Evolutionary conservation across 53 echinoderm and acorn worm species (phyloP), one percentile per base, ranked within the genome.

Genomic region (Echinometra lucunter): DNA sequence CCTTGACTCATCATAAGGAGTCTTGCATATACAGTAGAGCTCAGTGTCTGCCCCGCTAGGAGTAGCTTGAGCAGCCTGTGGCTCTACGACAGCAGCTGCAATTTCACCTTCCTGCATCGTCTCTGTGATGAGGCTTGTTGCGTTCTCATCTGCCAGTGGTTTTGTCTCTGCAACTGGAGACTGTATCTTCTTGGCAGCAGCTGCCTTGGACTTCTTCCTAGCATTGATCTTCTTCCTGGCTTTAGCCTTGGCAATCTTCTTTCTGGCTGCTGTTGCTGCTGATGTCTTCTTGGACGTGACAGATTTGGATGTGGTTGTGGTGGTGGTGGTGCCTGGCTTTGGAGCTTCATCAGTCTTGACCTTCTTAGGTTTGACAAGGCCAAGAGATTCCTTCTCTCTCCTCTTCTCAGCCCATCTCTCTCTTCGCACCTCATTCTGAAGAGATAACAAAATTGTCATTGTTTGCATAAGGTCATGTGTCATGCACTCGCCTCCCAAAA

Each of bases 11-110:
- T 99, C 97, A 87, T 99, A 99, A 49, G 97, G 96, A 30, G 96
- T 98, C 91, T 99, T 97, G 91, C 99, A 99, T 74, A 99, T 95
- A 91, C 99, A 99, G 95, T 97, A 99, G 74, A 98, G 95, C 27
- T 55, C 91, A 18, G 85, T 35, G 17, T 88, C 90, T 3, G 45
- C 89, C 12, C 58, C 95, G 4, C 45, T 92, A 9, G 78, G 23
- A 1, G 53, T 30, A 44, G 21, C 66, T 53, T 1, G 2, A 32
- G 74, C 91, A 67, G 91, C 19, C 2, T 44, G 44, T 30, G 32
- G 2, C 19, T 60, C 82, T 37, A 53, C 40, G 5, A 72, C 74
- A 42, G 91, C 90, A 56, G 92, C 53, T 38, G 88, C 96, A 56
- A 89, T 49, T 42, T 88, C 96, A 23, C 21, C 74, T 35, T 55